Conservation (phyloP, 2,113 vertebrate species). For the Mungos mungo region DNA sequence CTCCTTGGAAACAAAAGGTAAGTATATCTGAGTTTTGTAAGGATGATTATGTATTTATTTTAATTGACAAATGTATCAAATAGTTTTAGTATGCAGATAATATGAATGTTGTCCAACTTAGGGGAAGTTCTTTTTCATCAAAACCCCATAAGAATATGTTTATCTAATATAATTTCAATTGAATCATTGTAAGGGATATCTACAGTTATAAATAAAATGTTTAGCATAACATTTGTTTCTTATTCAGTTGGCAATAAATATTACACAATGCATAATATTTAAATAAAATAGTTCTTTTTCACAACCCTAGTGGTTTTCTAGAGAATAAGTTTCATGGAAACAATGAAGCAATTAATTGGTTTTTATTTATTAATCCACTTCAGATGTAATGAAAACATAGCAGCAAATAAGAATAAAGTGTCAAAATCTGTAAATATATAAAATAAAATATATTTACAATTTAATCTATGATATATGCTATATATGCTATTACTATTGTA, state of each 20-base stretch:
- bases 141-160: conserved; percentile 10
- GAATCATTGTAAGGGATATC: conserved; percentile 62
- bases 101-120: background rate
- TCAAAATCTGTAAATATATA: too few relatives aligned
- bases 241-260: conserved; percentile 72
- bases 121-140: background rate
- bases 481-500: background rate
- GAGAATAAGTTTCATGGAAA: conserved; percentile 67
- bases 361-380: conserved; percentile 69
- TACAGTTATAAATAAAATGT: conserved; percentile 71
- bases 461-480: background rate
- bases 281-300: conserved; percentile 42
- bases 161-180: conserved; percentile 39
- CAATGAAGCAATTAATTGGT: conserved; percentile 74
- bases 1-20: background rate
- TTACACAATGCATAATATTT: conserved; percentile 8
- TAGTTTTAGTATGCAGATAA: background rate
- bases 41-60: background rate
- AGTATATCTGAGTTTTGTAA: background rate
- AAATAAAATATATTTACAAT: conserved; percentile 27
- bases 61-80: conserved; percentile 16
- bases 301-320: conserved; percentile 45
- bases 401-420: background rate
- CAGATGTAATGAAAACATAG: conserved; percentile 55
- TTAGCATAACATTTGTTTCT: conserved; percentile 69